A percentile compares a stretch with the other conserved stretches of the same genome.
phyloP scores from a whole-genome alignment of 64 coral and sea anemone species.

The Platygyra sinensis region DNA sequence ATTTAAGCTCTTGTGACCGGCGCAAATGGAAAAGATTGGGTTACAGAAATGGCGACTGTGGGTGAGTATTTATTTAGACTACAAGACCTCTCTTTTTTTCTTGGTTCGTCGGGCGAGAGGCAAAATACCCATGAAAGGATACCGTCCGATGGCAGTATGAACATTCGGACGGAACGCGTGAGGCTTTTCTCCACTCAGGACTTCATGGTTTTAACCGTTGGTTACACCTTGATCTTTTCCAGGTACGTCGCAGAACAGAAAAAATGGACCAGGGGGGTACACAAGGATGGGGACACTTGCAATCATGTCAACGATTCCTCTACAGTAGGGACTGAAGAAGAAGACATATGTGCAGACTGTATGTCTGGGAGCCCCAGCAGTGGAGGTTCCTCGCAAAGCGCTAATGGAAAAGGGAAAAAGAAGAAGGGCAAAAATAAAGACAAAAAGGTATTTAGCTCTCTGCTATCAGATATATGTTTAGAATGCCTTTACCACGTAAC shows the following conservation, averaged over 20 bases:
- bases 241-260: conserved; percentile 20
- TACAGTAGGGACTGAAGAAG: conserved; percentile 24
- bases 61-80: conserved; percentile 18
- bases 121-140: too few species aligned
- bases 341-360: conserved; percentile 38
- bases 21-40: neutral
- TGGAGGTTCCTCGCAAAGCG: conserved; percentile 12
- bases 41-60: conserved; percentile 54
- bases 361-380: conserved; percentile 34
- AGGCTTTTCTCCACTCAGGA: too few species aligned
- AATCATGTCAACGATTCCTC: conserved; percentile 11
- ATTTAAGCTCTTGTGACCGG: conserved; percentile 12
- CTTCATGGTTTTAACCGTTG: too few species aligned
- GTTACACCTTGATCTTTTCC: neutral
- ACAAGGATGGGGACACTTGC: conserved; percentile 7
- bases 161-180: too few species aligned
- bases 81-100: neutral
- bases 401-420: conserved; percentile 23
- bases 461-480: too few species aligned
- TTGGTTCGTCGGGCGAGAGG: too few species aligned
- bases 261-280: conserved; percentile 19
- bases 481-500: neutral
- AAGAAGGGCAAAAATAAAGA: conserved; percentile 53
- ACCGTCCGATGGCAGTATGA: too few species aligned
- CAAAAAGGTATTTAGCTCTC: conserved; percentile 6